These are phyloP conservation scores for Crypturellus undulatus DNA, from an alignment of 2,113 vertebrate species.

Conservation along the genomic window DNA sequence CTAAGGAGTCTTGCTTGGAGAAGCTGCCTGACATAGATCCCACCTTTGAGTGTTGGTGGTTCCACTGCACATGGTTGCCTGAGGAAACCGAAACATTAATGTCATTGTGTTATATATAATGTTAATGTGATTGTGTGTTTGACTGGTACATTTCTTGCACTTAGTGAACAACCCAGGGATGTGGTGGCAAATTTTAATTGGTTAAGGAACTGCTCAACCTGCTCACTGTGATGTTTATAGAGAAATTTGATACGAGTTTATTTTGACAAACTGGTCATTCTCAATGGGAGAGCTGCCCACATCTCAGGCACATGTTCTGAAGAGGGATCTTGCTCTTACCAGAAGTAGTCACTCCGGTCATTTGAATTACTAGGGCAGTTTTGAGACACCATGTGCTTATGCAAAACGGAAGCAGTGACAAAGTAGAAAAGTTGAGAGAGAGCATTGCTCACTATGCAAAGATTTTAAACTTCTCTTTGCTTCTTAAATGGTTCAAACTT, in stretches of 20 bases:
- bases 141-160: background rate
- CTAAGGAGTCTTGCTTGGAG: background rate
- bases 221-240: background rate
- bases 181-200: background rate
- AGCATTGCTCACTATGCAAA: background rate
- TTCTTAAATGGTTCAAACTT: background rate
- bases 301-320: fast-evolving
- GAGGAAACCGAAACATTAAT: background rate
- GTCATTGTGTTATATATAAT: background rate
- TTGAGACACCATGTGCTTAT: background rate
- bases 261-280: background rate
- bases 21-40: background rate
- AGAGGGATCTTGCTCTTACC: background rate
- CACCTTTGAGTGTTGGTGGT: background rate
- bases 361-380: background rate
- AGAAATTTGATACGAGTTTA: background rate
- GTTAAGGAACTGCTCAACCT: background rate
- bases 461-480: background rate
- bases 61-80: background rate
- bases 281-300: background rate
- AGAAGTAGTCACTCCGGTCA: constrained; percentile 6
- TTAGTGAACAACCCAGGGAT: background rate
- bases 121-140: background rate
- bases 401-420: background rate
- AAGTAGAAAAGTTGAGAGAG: background rate